These are phyloP conservation scores for Tetramorium bicarinatum DNA, from an alignment of 2,888 invertebrate species.

Conservation along the genomic window DNA sequence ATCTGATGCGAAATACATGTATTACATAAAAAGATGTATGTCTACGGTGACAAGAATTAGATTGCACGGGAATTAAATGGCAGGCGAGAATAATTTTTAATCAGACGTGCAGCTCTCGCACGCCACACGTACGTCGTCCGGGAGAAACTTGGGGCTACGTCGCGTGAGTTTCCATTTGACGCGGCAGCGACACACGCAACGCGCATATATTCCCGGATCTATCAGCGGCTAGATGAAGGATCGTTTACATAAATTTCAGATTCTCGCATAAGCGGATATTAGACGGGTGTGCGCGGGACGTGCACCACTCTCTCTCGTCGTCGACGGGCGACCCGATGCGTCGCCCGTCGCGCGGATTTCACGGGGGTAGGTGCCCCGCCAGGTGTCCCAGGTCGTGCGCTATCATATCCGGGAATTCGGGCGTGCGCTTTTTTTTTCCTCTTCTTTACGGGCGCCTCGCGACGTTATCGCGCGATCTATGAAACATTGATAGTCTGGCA, in stretches of 20 bases:
- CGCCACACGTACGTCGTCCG: not conserved
- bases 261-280: slow-evolving; percentile 80
- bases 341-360: slow-evolving; percentile 60
- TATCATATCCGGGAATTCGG: slow-evolving; percentile 70
- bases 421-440: slow-evolving; percentile 65
- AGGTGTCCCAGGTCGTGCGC: slow-evolving; percentile 53
- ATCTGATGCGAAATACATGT: not conserved
- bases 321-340: slow-evolving; percentile 74
- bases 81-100: slow-evolving; percentile 42
- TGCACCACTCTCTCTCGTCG: slow-evolving; percentile 65
- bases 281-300: slow-evolving; percentile 73
- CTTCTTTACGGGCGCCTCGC: slow-evolving; percentile 50
- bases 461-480: slow-evolving; percentile 77
- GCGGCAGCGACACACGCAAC: slow-evolving; percentile 44
- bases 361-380: slow-evolving; percentile 36
- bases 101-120: not conserved
- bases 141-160: not conserved
- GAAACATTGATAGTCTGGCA: slow-evolving; percentile 75
- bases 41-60: not conserved
- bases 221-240: slow-evolving; percentile 57
- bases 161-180: slow-evolving; percentile 51
- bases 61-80: slow-evolving; percentile 17
- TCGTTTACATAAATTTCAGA: slow-evolving; percentile 78
- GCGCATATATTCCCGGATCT: slow-evolving; percentile 47
- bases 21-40: not conserved